phyloP scores from a whole-genome alignment of 2,888 invertebrate species.

The Phyllotreta striolata region DNA sequence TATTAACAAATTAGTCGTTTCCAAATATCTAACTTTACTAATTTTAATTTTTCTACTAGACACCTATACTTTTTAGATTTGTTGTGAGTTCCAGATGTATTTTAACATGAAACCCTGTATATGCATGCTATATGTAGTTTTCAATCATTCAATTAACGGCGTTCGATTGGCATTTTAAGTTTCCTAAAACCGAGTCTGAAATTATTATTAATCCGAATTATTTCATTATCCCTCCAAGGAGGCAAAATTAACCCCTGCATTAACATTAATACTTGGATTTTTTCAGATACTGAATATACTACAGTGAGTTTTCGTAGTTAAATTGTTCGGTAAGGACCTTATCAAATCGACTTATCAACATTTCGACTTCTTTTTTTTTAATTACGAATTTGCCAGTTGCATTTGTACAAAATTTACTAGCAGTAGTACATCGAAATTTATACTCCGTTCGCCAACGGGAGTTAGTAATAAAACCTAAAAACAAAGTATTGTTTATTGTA shows the following conservation, averaged over 20 bases:
- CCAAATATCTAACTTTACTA: slow-evolving; percentile 42
- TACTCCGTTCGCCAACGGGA: too few relatives aligned
- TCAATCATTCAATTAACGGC: not conserved
- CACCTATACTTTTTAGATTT: slow-evolving; percentile 53
- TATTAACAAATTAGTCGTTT: slow-evolving; percentile 37
- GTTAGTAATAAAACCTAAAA: too few relatives aligned
- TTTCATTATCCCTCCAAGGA: too few relatives aligned
- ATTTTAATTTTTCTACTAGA: slow-evolving; percentile 46
- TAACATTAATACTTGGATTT: slow-evolving; percentile 10
- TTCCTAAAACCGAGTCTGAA: too few relatives aligned
- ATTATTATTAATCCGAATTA: too few relatives aligned
- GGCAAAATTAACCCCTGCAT: not conserved
- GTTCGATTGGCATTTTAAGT: too few relatives aligned
- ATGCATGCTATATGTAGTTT: slow-evolving; percentile 39
- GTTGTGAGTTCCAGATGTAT: slow-evolving; percentile 61
- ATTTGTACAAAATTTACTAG: not conserved
- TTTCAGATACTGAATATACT: slow-evolving; percentile 32
- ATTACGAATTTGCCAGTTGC: slow-evolving; percentile 8
- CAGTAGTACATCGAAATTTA: too few relatives aligned
- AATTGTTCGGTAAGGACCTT: slow-evolving; percentile 23
- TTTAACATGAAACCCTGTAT: slow-evolving; percentile 36
- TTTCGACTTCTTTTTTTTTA: slow-evolving; percentile 21
- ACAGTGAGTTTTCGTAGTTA: slow-evolving; percentile 29
- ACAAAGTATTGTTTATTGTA: too few relatives aligned
- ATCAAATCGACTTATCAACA: slow-evolving; percentile 9